A percentile compares a stretch with the other conserved stretches of the same genome.
These are phyloP conservation scores for Podilymbus podiceps DNA, from an alignment of 2,113 vertebrate genomes.

Conservation along the genomic window DNA sequence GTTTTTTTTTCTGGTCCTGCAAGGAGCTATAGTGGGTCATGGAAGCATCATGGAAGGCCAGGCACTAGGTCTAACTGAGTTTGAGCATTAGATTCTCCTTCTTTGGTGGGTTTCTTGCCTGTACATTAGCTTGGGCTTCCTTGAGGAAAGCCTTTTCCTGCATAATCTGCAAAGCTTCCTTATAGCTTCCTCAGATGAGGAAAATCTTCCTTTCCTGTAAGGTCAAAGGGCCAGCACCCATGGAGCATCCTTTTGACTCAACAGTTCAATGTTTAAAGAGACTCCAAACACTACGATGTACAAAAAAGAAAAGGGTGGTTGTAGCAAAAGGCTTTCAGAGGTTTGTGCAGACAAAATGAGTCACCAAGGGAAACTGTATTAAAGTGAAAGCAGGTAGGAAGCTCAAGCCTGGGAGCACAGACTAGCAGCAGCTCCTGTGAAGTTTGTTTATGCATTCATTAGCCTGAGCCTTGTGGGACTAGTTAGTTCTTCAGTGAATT, in stretches of 20 bases:
- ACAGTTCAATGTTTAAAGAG: not conserved
- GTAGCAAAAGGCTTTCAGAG: not conserved
- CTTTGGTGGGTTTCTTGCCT: not conserved
- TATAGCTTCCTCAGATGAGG: not conserved
- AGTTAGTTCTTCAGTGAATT: constrained; percentile 3
- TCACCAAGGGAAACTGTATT: not conserved
- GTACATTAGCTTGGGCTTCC: not conserved
- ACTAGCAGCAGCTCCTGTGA: not conserved
- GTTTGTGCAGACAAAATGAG: not conserved
- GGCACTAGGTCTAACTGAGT: not conserved
- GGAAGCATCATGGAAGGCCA: not conserved
- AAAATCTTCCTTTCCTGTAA: not conserved
- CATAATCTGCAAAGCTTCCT: not conserved
- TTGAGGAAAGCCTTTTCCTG: not conserved
- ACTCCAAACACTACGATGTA: accelerated
- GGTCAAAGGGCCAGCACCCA: not conserved
- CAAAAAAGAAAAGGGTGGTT: not conserved
- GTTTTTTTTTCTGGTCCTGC: not conserved
- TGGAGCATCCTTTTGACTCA: not conserved
- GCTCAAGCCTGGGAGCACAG: not conserved
- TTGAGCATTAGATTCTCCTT: not conserved
- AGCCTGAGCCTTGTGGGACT: not conserved
- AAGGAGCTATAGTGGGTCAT: not conserved
- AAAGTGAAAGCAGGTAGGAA: not conserved
- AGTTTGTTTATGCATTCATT: not conserved